Evolutionary conservation across 2,888 invertebrate genomes (phyloP), one percentile per base, ranked within the genome.

Genomic region (Eupithecia inturbata): DNA sequence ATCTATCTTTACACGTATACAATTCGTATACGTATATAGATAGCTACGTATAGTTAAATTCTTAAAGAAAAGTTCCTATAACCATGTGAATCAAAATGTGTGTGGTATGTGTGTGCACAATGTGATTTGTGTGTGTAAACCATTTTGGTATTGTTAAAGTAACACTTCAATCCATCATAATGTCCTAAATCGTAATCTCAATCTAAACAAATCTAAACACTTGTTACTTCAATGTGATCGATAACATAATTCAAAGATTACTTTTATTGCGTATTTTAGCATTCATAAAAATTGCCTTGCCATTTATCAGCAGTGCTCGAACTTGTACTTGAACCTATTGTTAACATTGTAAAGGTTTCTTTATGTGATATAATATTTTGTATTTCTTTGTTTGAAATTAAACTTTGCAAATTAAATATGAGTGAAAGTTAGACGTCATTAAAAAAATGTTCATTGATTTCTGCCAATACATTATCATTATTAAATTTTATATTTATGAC

Each of bases 171-270:
- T 57, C 26, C 26, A 57, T 57, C 26, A 26, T 57, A 22, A 57
- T 57, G 57, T 57, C 26, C 57, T 57, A 26, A 26, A 57, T 57
- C 57, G 5, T 57, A 57, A 57, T 57, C 26, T 26, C 26, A 5
- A n/a, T n/a, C n/a, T n/a, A n/a, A n/a, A n/a, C n/a, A n/a, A n/a
- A n/a, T n/a, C n/a, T n/a, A n/a, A 57, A 57, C 26, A 26, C 57
- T 57, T 57, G 57, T 57, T 53, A 57, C 57, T 57, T 57, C 26
- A 57, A 14, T 57, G 26, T 57, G 57, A 57, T 26, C 57, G 57
- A 57, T 57, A 57, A 57, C 57, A 14, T 57, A 5, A 57, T 57
- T 26, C 57, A 57, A 14, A 14, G 12, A 57, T 26, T 26, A 57
- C 14, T 22, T 53, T 53, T 26, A 57, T 53, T 57, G 26, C 57